Conservation (phyloP, 1,140 invertebrate genomes). For the Leptoteleia sp. region DNA sequence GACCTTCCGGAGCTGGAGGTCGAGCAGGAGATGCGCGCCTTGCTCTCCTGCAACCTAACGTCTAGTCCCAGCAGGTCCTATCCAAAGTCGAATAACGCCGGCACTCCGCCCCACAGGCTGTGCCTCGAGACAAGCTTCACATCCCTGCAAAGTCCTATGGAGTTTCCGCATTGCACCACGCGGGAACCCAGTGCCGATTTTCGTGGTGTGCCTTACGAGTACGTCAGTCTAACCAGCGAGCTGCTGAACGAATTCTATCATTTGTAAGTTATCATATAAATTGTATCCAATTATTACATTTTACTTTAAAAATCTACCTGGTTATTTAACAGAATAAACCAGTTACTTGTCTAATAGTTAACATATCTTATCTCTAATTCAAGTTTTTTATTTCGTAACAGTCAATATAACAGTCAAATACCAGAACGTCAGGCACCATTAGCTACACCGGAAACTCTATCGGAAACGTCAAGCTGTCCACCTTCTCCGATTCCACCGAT, state of each 20-base stretch:
- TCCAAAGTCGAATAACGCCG: conserved; percentile 71
- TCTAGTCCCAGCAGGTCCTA: conserved; percentile 71
- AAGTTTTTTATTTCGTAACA: conserved; percentile 15
- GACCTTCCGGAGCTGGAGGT: conserved; percentile 74
- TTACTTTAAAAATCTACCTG: too few relatives aligned
- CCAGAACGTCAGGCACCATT: conserved; percentile 85
- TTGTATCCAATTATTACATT: neutral
- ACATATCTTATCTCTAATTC: too few relatives aligned
- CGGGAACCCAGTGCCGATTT: conserved; percentile 78
- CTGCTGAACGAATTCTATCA: conserved; percentile 72
- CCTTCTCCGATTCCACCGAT: conserved; percentile 75
- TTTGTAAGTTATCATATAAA: conserved; percentile 42
- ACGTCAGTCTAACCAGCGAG: conserved; percentile 77
- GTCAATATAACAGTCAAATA: conserved; percentile 36
- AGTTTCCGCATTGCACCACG: conserved; percentile 73
- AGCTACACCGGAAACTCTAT: conserved; percentile 92
- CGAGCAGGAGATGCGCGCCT: conserved; percentile 77
- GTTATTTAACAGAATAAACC: too few relatives aligned
- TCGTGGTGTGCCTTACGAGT: conserved; percentile 78
- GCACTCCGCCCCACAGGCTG: conserved; percentile 83
- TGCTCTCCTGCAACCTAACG: conserved; percentile 70
- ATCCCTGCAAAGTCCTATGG: conserved; percentile 83
- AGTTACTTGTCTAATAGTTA: too few relatives aligned
- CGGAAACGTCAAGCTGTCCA: conserved; percentile 87
- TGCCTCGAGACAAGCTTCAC: conserved; percentile 90